Conservation (phyloP, 1,140 invertebrate genomes). For the Parasteatoda tepidariorum region DNA sequence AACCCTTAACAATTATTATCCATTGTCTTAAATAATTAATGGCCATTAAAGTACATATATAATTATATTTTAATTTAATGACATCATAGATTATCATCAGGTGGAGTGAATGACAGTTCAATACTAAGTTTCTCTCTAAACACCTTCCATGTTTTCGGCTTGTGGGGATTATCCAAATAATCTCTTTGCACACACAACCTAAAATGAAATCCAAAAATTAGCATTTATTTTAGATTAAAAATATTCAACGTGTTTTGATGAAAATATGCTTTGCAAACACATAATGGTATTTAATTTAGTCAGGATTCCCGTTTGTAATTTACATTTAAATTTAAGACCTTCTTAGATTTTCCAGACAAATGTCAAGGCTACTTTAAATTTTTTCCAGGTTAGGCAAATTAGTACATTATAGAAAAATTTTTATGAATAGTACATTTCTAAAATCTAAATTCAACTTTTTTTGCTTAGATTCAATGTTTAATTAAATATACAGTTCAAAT, state of each 20-base stretch:
- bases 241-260: too few relatives aligned
- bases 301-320: neutral
- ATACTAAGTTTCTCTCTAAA: slow-evolving; percentile 70
- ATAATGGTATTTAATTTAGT: too few relatives aligned
- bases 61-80: slow-evolving; percentile 25
- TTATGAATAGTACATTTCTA: too few relatives aligned
- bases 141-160: slow-evolving; percentile 70
- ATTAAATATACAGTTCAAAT: too few relatives aligned
- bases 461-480: too few relatives aligned
- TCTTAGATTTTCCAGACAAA: too few relatives aligned
- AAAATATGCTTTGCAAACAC: too few relatives aligned
- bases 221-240: neutral
- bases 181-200: slow-evolving; percentile 69
- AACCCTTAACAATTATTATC: neutral
- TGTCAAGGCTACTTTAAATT: too few relatives aligned
- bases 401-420: too few relatives aligned
- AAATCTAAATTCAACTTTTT: too few relatives aligned
- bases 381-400: too few relatives aligned
- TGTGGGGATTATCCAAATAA: slow-evolving; percentile 73
- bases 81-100: slow-evolving; percentile 54
- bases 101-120: slow-evolving; percentile 63
- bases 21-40: neutral
- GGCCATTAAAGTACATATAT: neutral
- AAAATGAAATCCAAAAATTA: slow-evolving; percentile 54
- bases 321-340: too few relatives aligned